Evolutionary conservation across 2,888 invertebrate genomes (phyloP).

Genomic region (Lasioglossum morio): DNA sequence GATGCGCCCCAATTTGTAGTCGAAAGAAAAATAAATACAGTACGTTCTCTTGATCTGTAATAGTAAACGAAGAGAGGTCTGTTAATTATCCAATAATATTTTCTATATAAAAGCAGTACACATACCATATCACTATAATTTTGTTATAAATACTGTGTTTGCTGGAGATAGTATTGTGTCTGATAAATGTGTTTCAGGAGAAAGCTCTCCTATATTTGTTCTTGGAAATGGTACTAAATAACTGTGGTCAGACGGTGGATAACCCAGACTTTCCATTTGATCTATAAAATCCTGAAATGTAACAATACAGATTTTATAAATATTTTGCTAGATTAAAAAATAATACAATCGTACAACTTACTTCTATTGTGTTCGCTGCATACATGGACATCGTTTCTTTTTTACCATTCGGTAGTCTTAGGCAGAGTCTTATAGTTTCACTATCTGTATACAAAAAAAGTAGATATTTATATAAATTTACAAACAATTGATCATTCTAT

Average conservation of each 20-base stretch:
- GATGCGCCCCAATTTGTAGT: constrained; percentile 2
- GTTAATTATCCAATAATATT: background rate
- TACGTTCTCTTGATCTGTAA: constrained; percentile 19
- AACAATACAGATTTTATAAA: background rate
- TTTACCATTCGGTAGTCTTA: constrained; percentile 81
- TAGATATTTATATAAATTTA: background rate
- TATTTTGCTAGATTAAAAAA: background rate
- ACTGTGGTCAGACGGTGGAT: constrained; percentile 78
- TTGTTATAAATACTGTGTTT: constrained; percentile 83
- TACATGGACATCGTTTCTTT: constrained; percentile 81
- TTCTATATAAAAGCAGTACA: background rate
- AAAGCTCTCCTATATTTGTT: constrained; percentile 80
- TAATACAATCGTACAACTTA: constrained; percentile 53
- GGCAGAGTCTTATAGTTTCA: constrained; percentile 80
- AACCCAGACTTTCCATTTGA: constrained; percentile 82
- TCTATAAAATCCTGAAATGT: constrained; percentile 76
- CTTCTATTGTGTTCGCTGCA: constrained; percentile 79
- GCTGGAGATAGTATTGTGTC: constrained; percentile 83
- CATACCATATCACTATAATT: constrained; percentile 76
- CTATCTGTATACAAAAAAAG: constrained; percentile 60
- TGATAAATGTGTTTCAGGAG: constrained; percentile 75
- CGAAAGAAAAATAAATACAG: constrained; percentile 33
- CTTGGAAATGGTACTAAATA: constrained; percentile 82
- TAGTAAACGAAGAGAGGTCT: background rate
- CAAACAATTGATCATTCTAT: background rate